phyloP scores from a whole-genome alignment of 2,888 invertebrate genomes.

The Herminia tarsipennalis region DNA sequence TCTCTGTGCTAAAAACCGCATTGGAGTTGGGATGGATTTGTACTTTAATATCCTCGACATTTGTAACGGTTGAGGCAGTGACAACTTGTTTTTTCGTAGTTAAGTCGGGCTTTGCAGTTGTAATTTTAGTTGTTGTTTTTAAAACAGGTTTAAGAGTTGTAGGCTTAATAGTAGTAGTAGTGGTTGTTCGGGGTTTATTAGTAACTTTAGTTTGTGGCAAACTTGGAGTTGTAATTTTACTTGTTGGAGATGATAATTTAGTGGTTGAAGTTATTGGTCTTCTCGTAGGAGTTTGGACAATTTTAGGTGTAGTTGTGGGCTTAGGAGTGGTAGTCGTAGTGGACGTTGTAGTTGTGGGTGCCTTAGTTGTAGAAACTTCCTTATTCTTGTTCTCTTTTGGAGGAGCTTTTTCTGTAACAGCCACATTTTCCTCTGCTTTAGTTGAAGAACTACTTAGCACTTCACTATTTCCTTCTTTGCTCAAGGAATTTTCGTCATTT shows the following conservation, averaged over 20 bases:
- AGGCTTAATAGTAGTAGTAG: constrained; percentile 30
- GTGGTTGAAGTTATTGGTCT: constrained; percentile 20
- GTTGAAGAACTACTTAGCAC: constrained; percentile 53
- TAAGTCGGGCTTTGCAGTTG: constrained; percentile 35
- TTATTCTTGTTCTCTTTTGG: constrained; percentile 27
- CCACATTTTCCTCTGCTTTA: constrained; percentile 33
- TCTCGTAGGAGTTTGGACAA: constrained; percentile 27
- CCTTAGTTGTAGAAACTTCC: constrained; percentile 19
- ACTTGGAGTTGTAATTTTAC: constrained; percentile 18
- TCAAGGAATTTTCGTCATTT: constrained; percentile 55
- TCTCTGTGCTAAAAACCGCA: constrained; percentile 50
- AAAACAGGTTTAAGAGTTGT: constrained; percentile 25
- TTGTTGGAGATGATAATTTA: constrained; percentile 17
- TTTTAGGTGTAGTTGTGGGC: constrained; percentile 26
- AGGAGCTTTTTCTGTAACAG: constrained; percentile 40
- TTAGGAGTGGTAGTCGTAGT: constrained; percentile 24
- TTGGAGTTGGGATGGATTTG: constrained; percentile 40
- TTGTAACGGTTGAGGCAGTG: constrained; percentile 39
- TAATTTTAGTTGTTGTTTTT: constrained; percentile 36
- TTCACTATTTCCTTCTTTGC: constrained; percentile 64
- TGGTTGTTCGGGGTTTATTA: constrained; percentile 5
- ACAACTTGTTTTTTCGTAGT: constrained; percentile 35
- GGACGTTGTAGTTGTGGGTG: constrained; percentile 10
- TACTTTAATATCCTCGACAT: constrained; percentile 29
- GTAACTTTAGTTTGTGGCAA: constrained; percentile 12